These are phyloP conservation scores for Chloroclysta siterata DNA, from an alignment of 2,888 invertebrate genomes.

Conservation along the genomic window DNA sequence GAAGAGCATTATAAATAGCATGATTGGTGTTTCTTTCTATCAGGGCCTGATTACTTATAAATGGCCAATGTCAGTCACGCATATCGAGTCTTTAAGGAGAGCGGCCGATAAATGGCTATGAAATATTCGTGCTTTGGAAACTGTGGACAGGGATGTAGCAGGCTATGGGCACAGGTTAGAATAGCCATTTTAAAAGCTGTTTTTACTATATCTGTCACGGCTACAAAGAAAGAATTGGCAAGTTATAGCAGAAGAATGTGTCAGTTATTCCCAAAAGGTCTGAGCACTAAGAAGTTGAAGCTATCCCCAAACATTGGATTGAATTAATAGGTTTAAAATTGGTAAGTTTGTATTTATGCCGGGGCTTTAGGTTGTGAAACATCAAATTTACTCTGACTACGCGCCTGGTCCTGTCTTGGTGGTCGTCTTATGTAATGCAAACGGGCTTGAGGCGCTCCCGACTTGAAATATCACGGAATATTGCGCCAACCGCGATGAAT, in stretches of 20 bases:
- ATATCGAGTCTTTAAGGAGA: constrained; percentile 51
- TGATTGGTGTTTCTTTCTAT: constrained; percentile 57
- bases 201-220: background rate
- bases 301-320: too few species aligned
- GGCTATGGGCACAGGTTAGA: background rate
- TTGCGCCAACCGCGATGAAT: constrained; percentile 63
- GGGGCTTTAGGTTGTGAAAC: background rate
- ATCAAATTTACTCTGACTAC: constrained; percentile 10
- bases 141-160: constrained; percentile 42
- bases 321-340: too few species aligned
- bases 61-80: constrained; percentile 61
- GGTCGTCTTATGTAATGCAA: constrained; percentile 74
- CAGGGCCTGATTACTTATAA: constrained; percentile 57
- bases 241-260: background rate
- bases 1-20: constrained; percentile 41
- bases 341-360: too few species aligned
- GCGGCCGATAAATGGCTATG: constrained; percentile 60
- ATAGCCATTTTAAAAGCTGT: background rate
- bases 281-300: background rate
- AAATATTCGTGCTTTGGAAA: constrained; percentile 57
- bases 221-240: background rate
- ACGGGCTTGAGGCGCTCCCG: constrained; percentile 70
- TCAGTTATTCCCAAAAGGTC: background rate
- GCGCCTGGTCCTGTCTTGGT: constrained; percentile 60
- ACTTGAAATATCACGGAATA: constrained; percentile 74